Conservation (phyloP, 2,113 vertebrate species). For the Myxocyprinus asiaticus region DNA sequence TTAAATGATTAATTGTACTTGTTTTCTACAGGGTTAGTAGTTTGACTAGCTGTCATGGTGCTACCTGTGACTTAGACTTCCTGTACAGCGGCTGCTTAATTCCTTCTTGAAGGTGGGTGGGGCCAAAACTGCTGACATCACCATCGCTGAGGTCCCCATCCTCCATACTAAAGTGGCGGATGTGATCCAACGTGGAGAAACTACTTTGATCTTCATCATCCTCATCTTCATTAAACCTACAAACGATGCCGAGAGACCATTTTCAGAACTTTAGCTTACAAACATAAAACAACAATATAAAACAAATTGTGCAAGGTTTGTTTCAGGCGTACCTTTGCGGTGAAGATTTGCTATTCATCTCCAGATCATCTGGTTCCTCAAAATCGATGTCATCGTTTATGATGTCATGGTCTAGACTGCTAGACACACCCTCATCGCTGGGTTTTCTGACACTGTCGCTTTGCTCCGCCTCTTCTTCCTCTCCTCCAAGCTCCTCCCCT, state of each 20-base stretch:
- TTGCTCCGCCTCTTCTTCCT: slow-evolving; percentile 84
- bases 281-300: no score
- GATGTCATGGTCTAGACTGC: slow-evolving; percentile 77
- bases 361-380: slow-evolving; percentile 79
- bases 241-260: not conserved
- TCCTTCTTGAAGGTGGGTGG: slow-evolving; percentile 84
- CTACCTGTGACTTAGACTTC: slow-evolving; percentile 98
- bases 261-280: not conserved
- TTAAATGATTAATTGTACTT: no score
- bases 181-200: slow-evolving; percentile 93
- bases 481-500: slow-evolving; percentile 85
- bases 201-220: slow-evolving; percentile 90
- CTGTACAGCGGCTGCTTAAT: slow-evolving; percentile 95
- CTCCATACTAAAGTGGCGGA: slow-evolving; percentile 94
- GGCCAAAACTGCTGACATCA: slow-evolving; percentile 82
- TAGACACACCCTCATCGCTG: slow-evolving; percentile 71
- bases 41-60: not conserved
- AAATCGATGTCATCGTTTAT: slow-evolving; percentile 82
- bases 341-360: slow-evolving; percentile 87
- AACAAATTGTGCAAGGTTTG: not conserved
- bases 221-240: slow-evolving; percentile 83
- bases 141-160: slow-evolving; percentile 88
- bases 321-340: slow-evolving; percentile 78
- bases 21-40: no score
- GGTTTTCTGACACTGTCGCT: slow-evolving; percentile 75